Evolutionary conservation across 2,113 vertebrate species (phyloP).

Genomic region (Lethenteron camtschaticum): DNA sequence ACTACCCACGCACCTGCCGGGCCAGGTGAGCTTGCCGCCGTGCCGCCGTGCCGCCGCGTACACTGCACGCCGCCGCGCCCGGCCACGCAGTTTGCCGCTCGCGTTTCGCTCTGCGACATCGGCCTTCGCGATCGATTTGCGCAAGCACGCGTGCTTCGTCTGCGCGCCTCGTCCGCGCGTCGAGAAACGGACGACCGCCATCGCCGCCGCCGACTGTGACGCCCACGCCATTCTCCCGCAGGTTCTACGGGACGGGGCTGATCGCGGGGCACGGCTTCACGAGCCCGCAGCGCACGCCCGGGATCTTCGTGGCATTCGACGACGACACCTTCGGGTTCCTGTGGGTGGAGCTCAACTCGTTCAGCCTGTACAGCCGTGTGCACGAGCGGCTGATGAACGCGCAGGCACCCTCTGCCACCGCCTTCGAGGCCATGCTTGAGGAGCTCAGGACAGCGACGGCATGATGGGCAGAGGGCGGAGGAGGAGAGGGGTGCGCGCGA

Average conservation of each 20-base stretch:
- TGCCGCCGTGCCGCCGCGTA: too few species aligned
- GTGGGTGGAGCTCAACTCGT: constrained; percentile 90
- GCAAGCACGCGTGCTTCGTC: too few species aligned
- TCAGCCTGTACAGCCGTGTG: constrained; percentile 85
- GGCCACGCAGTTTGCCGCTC: too few species aligned
- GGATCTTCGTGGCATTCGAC: constrained; percentile 71
- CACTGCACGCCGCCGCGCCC: too few species aligned
- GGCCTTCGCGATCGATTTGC: too few species aligned
- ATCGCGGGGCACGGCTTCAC: constrained; percentile 88
- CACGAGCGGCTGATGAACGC: constrained; percentile 58
- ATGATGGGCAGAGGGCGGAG: constrained; percentile 21
- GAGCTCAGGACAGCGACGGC: constrained; percentile 80
- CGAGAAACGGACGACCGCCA: too few species aligned
- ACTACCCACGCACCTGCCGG: neutral
- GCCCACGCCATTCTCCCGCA: constrained; percentile 14
- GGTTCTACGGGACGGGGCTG: constrained; percentile 78
- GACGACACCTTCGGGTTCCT: constrained; percentile 84
- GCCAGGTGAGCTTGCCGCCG: neutral
- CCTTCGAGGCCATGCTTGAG: constrained; percentile 77
- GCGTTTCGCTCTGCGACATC: too few species aligned
- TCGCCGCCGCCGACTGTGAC: too few species aligned
- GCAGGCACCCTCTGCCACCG: constrained; percentile 47
- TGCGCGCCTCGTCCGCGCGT: too few species aligned
- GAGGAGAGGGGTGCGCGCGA: too few species aligned
- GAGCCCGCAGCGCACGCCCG: constrained; percentile 71